Conservation (phyloP, 2,113 vertebrate species). For the Rousettus leschenaultii region DNA sequence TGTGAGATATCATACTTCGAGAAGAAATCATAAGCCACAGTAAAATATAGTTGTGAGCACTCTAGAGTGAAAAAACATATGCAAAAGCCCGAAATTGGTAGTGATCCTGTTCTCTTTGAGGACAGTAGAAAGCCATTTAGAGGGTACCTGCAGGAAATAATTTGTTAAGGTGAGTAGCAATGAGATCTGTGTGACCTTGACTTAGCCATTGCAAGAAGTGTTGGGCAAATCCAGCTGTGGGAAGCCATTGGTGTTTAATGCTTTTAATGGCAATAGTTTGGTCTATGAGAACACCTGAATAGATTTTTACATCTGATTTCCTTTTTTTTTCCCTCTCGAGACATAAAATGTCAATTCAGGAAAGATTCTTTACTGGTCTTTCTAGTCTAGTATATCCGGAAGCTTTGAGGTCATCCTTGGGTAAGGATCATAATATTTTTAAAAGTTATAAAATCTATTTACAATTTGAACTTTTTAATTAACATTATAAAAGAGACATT, state of each 20-base stretch:
- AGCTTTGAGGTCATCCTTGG: background rate
- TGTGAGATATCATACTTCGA: background rate
- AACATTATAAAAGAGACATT: background rate
- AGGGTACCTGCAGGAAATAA: background rate
- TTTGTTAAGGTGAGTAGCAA: background rate
- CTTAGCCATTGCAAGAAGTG: background rate
- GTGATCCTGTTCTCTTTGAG: background rate
- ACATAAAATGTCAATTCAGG: background rate
- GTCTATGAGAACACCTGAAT: background rate
- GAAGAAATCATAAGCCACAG: background rate
- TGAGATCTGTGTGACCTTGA: background rate
- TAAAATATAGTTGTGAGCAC: background rate
- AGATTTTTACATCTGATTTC: background rate
- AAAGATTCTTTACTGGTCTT: background rate
- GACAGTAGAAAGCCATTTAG: background rate
- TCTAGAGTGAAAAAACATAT: background rate
- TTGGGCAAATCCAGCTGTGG: background rate
- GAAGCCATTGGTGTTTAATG: background rate
- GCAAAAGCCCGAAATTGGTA: background rate
- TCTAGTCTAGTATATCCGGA: background rate
- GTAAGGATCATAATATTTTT: background rate
- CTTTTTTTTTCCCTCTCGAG: background rate
- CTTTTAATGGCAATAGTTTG: background rate
- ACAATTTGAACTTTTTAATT: background rate
- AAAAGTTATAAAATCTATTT: conserved; percentile 2